Evolutionary conservation across 35 echinoderm and acorn worm genomes (phyloP).

Genomic region (Lytechinus pictus): DNA sequence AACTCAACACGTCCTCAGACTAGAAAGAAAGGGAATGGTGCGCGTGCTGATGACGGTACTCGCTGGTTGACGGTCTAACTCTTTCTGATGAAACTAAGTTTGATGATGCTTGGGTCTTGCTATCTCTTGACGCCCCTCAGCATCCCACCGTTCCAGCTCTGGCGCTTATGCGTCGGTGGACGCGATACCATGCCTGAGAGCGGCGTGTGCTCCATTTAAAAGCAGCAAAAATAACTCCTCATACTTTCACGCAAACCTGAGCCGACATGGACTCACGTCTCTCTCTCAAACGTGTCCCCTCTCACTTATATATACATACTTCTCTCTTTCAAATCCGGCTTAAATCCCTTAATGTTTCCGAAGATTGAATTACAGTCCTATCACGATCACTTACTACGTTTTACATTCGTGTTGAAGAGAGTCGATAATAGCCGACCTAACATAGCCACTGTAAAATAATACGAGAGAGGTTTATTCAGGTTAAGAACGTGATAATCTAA

Average conservation of each 20-base stretch:
- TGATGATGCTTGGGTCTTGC: not conserved
- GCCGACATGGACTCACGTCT: not conserved
- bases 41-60: not conserved
- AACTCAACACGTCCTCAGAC: constrained; percentile 9
- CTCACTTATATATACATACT: not conserved
- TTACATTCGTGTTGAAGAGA: not conserved
- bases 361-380: constrained; percentile 19
- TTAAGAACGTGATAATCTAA: not conserved
- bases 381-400: not conserved
- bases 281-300: not conserved
- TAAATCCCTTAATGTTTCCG: constrained; percentile 45
- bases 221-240: not conserved
- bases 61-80: not conserved
- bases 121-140: not conserved
- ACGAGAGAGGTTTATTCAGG: not conserved
- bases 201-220: not conserved
- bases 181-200: not conserved
- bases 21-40: not conserved
- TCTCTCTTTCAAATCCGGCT: not conserved
- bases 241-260: not conserved
- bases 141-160: not conserved
- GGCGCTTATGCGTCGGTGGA: not conserved
- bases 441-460: not conserved
- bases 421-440: not conserved
- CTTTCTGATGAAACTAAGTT: not conserved